Evolutionary conservation across 2,888 invertebrate genomes (phyloP).

Genomic region (Elegia similella): DNA sequence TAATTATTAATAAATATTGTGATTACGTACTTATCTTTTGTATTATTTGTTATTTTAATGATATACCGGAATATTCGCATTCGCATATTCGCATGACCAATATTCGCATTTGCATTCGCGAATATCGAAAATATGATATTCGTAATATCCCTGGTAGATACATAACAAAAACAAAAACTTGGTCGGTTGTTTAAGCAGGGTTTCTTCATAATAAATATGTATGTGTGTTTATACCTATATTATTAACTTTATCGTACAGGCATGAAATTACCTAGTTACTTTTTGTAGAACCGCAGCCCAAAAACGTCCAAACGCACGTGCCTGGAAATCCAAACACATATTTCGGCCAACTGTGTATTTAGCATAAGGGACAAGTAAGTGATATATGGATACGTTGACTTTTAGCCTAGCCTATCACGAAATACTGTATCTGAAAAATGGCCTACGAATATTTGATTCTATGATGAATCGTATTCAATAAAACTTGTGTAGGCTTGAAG

Average conservation of each 20-base stretch:
- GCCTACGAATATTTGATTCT: background rate
- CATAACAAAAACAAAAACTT: too few species aligned
- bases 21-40: too few species aligned
- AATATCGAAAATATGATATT: too few species aligned
- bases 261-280: background rate
- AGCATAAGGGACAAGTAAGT: slow-evolving; percentile 12
- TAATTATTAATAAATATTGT: too few species aligned
- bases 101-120: too few species aligned
- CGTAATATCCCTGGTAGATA: too few species aligned
- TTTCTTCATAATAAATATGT: too few species aligned
- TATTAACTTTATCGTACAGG: background rate
- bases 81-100: too few species aligned
- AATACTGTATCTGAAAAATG: background rate
- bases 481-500: slow-evolving; percentile 1
- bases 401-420: background rate
- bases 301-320: slow-evolving; percentile 13
- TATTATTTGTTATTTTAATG: too few species aligned
- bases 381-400: slow-evolving; percentile 15
- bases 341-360: slow-evolving; percentile 9
- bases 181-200: too few species aligned
- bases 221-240: too few species aligned
- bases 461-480: slow-evolving; percentile 3
- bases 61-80: too few species aligned
- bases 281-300: background rate
- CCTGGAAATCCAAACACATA: slow-evolving; percentile 15